Base-by-base conservation (phyloP, 2,113 vertebrate genomes). In the Cettia cetti region DNA sequence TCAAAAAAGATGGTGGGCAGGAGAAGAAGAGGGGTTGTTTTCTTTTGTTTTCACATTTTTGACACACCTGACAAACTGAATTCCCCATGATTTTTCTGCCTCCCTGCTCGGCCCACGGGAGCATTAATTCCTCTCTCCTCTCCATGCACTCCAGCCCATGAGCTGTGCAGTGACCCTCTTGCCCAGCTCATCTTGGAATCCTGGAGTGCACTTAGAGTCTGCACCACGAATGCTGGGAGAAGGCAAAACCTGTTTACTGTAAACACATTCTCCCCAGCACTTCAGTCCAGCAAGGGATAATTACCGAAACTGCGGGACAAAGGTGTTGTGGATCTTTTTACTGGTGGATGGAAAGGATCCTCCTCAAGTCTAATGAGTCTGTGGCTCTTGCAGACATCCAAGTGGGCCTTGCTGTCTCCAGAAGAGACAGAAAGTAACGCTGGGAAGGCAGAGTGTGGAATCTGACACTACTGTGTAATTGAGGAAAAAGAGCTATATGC, bases 401-500 rank as follows among this genome's bases (percentile, higher is more conserved):
- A 82, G 87, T 42, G 95, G 75, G 92, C 93, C 84, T 89, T 82
- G 50, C 84, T 93, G 90, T 94, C 92, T 94, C 92, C 92, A 94
- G 90, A 83, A 88, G 84, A 90, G 95, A 90, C 88, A 95, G 86
- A 95, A 92, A 95, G 88, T 87, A 80, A 91, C 93, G 90, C 84
- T 94, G 93, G 91, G 86, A 96, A 96, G 82, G 76, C 82, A 90
- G 78, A 89, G 95, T 75, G 92, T 93, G 87, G 95, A 97, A 80
- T 86, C 86, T 96, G 93, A 94, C 95, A 87, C 93, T 96, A 16
- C 71, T 19, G 42, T 96, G 94, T 96, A 96, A 97, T 31, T 74
- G 94, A 97, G 97, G 96, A 83, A 95, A 97, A 95, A 93, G 89
- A 91, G 79, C 77, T 86, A 39, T 79, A 92, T 98, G 97, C 97